Evolutionary conservation across 2,797 vertebrate species (phyloP), one percentile per base, ranked within the genome.

Genomic region (Crax fasciolata): DNA sequence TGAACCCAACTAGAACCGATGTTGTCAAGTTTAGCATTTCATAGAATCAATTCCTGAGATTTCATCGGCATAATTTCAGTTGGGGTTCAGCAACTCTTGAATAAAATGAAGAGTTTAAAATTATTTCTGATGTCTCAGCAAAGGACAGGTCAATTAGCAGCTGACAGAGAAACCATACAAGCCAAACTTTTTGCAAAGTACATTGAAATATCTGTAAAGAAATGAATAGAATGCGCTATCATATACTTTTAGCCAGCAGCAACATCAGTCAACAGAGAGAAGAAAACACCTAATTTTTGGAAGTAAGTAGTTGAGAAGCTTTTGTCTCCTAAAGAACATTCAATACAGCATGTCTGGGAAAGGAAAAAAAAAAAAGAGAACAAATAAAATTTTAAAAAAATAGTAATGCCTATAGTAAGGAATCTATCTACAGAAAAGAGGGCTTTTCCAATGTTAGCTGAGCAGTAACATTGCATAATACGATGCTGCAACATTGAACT

Each of bases 81-180:
- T 84, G 81, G 62, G 16, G 73, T 82, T 94, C 91, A 68, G 79
- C 48, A 49, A 13, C 39, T 84, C 70, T 78, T 78, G 16, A n/a
- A 75, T 30, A 55, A 58, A 94, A 21, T 72, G 58, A 74, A 78
- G 54, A 78, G 28, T 84, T 89, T 81, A 70, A 87, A 91, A 86
- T 62, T 28, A 72, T 87, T 94, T 93, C 77, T 76, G 71, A 84
- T 67, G 38, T 71, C 39, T 96, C 80, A 87, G 90, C 77, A 87
- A 84, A 93, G 84, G 46, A 20, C 90, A 93, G 52, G 74, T 90
- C 63, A 93, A 71, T 84, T 90, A 84, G 8, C 46, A 87, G 4
- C 52, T 65, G 77, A 80, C 24, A 55, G 82, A 87, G 39, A 84
- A 87, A 94, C 59, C 3, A 4, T 71, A 25, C 39, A 79, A 88